Base-by-base conservation (phyloP, 1,140 invertebrate genomes). In the Grapholita molesta region DNA sequence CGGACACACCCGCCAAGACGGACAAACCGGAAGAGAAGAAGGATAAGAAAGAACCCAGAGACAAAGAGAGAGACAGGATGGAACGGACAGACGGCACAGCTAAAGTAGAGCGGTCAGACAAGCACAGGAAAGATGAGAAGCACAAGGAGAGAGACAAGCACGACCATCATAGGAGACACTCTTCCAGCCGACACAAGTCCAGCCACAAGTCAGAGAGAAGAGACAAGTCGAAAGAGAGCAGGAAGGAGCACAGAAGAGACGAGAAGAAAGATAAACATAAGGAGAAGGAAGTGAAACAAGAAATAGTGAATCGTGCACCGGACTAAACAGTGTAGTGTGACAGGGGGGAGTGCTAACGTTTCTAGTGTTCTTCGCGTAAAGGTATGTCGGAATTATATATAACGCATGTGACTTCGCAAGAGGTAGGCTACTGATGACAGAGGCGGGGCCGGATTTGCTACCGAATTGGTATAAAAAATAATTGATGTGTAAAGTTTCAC, bases 81-180 rank as follows among this genome's bases (percentile, higher is more conserved):
- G 78, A 82, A 2, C 75, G 70, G 30, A 70, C 70, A 11, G 85
- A 87, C 18, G 78, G 71, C 64, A 72, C 64, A 3, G 81, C 77
- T 12, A 57, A 35, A 66, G 48, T 15, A 3, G 71, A 68, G 12
- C 76, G 75, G 48, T 52, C 33, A 7, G 82, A 72, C 15, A 66
- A 65, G 32, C 30, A 68, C 23, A 48, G 66, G 24, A 48, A 48
- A 8, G 23, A 30, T 2, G 53, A 66, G 0, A 69, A 69, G 18
- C 35, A 38, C 21, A 48, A 48, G 7, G 67, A 53, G 9, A 75
- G 77, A 6, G 81, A 86, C 0, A 86, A 82, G 2, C 79, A 86
- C 7, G 85, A 88, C 7, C 82, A 86, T 30, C 83, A 89, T 64
- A 79, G 84, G 55, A 72, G 82, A 12, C 86, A 90, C 66, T 89